These are phyloP conservation scores for Drosophila maculinotata DNA, from an alignment of 2,888 invertebrate genomes.

Conservation along the genomic window DNA sequence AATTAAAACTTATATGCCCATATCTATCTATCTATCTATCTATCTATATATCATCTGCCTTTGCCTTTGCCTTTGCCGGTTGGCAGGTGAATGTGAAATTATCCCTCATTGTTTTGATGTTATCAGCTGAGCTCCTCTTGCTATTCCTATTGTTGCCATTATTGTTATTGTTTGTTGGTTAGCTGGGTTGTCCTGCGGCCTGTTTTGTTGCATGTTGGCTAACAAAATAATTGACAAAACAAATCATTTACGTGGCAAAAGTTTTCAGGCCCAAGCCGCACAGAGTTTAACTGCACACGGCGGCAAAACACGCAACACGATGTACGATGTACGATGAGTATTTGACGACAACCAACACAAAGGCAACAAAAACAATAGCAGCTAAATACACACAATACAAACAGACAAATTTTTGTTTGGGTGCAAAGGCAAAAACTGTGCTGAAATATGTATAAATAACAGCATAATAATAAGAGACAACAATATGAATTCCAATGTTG, in stretches of 20 bases:
- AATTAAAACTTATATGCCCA: conserved; percentile 52
- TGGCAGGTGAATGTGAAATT: conserved; percentile 34
- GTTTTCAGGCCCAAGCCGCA: conserved; percentile 50
- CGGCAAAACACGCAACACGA: conserved; percentile 72
- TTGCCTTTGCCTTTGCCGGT: conserved; percentile 12
- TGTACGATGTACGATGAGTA: conserved; percentile 26
- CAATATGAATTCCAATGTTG: conserved; percentile 48
- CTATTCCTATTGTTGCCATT: conserved; percentile 3
- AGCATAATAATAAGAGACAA: conserved; percentile 60
- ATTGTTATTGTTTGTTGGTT: conserved; percentile 9
- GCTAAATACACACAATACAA: conserved; percentile 11
- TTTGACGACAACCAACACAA: conserved; percentile 61
- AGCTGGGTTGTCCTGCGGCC: conserved; percentile 19
- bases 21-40: conserved; percentile 3
- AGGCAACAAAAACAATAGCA: conserved; percentile 20
- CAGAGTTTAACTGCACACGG: conserved; percentile 65
- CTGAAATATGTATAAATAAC: conserved; percentile 60
- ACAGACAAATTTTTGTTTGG: not conserved
- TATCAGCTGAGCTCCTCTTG: conserved; percentile 56
- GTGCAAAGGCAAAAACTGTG: conserved; percentile 14
- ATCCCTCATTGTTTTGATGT: conserved; percentile 73
- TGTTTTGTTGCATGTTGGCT: conserved; percentile 73
- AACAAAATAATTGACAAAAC: conserved; percentile 81
- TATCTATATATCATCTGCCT: too few relatives aligned
- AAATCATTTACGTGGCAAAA: conserved; percentile 80